Percentiles rank a stretch among this genome's conserved stretches.
Evolutionary conservation across 2,888 invertebrate species (phyloP).

Genomic region (Orthonevra nobilis): DNA sequence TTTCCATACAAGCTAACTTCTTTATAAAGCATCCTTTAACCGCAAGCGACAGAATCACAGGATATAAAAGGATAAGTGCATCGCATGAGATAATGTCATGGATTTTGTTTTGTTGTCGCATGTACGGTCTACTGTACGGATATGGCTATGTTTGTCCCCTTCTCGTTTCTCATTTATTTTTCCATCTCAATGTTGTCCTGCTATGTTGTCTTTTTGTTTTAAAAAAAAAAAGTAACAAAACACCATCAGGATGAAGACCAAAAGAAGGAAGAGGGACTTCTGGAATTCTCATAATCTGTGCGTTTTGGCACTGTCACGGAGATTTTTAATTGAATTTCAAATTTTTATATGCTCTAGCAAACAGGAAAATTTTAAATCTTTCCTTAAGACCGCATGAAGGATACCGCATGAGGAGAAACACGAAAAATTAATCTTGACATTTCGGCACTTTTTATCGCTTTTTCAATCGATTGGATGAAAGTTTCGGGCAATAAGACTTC

Average conservation of each 20-base stretch:
- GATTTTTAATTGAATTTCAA: slow-evolving; percentile 36
- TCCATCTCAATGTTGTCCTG: not conserved
- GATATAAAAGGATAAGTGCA: slow-evolving; percentile 69
- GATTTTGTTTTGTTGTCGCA: slow-evolving; percentile 58
- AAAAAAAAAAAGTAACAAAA: not conserved
- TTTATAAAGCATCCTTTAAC: slow-evolving; percentile 68
- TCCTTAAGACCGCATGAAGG: no score
- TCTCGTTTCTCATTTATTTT: slow-evolving; percentile 36
- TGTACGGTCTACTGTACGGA: not conserved
- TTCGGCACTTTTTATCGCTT: no score
- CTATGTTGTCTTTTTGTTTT: not conserved
- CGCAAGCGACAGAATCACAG: slow-evolving; percentile 68
- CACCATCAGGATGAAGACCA: not conserved
- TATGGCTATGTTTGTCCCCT: not conserved
- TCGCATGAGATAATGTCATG: slow-evolving; percentile 66
- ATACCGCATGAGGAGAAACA: no score
- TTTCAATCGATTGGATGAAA: no score
- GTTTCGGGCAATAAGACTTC: no score
- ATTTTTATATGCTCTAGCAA: no score
- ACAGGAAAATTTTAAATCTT: no score
- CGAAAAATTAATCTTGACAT: no score
- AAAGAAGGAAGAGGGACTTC: slow-evolving; percentile 13
- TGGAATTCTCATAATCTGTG: not conserved
- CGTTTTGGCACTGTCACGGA: no score
- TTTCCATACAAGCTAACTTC: slow-evolving; percentile 65